Conservation (phyloP, 2,113 vertebrate species). For the Melospiza melodia region DNA sequence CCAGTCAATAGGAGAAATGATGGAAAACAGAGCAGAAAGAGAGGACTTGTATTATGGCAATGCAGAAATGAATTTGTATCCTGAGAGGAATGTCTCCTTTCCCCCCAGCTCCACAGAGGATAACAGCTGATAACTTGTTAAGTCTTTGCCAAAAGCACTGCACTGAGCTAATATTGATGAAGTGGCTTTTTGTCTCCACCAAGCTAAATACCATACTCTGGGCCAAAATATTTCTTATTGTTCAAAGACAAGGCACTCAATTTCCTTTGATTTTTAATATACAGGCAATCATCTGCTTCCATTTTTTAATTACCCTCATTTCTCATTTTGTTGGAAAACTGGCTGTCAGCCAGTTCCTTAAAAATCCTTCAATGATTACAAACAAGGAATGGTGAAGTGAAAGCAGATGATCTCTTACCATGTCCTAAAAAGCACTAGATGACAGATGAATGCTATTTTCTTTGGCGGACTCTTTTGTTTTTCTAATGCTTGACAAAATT, state of each 20-base stretch:
- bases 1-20: neutral
- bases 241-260: constrained; percentile 11
- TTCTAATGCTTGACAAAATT: neutral
- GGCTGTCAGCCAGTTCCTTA: neutral
- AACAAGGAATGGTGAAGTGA: neutral
- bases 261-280: constrained; percentile 43
- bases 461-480: neutral
- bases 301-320: constrained; percentile 56
- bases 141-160: neutral
- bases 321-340: constrained; percentile 42
- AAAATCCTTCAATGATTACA: neutral
- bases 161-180: constrained; percentile 35
- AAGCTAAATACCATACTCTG: constrained; percentile 15
- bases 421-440: neutral
- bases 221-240: constrained; percentile 55
- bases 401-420: constrained; percentile 32
- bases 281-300: constrained; percentile 34
- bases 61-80: neutral
- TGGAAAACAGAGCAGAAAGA: neutral
- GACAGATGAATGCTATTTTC: neutral
- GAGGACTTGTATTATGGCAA: neutral
- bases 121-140: constrained; percentile 5
- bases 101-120: neutral
- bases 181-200: constrained; percentile 21
- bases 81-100: neutral